These are phyloP conservation scores for Ylistrum balloti DNA, from an alignment of 1,140 invertebrate species.

Conservation along the genomic window DNA sequence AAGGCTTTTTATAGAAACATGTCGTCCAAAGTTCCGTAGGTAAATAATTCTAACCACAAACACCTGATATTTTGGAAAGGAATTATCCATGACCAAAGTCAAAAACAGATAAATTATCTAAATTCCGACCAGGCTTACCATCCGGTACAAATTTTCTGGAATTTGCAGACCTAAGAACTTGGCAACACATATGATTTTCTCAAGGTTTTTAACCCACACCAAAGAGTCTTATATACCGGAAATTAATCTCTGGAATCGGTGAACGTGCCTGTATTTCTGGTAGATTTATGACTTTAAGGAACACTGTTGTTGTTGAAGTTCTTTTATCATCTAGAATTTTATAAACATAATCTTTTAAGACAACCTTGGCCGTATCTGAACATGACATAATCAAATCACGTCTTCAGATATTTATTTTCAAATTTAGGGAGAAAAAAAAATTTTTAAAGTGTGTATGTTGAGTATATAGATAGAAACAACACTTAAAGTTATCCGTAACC, in stretches of 20 bases:
- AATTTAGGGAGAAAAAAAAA: background rate
- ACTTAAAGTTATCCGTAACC: background rate
- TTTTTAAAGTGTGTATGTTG: background rate
- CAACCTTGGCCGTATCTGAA: background rate
- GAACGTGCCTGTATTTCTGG: background rate
- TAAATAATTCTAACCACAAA: background rate
- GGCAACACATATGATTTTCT: background rate
- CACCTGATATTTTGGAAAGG: background rate
- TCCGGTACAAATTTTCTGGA: background rate
- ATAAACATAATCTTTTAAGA: background rate
- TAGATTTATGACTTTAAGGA: background rate
- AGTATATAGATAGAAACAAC: background rate
- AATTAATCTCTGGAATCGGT: too few relatives aligned
- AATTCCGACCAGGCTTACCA: background rate
- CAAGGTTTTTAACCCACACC: too few relatives aligned
- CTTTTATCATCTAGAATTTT: background rate
- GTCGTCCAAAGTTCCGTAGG: background rate
- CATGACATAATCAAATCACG: background rate
- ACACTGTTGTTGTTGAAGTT: background rate
- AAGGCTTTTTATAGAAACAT: background rate
- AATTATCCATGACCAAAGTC: background rate
- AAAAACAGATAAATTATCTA: background rate
- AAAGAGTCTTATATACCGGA: too few relatives aligned
- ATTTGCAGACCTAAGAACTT: slow-evolving; percentile 6
- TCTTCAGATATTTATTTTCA: background rate